Evolutionary conservation across 2,888 invertebrate species (phyloP), one percentile per base, ranked within the genome.

Genomic region (Macrophya annulata): DNA sequence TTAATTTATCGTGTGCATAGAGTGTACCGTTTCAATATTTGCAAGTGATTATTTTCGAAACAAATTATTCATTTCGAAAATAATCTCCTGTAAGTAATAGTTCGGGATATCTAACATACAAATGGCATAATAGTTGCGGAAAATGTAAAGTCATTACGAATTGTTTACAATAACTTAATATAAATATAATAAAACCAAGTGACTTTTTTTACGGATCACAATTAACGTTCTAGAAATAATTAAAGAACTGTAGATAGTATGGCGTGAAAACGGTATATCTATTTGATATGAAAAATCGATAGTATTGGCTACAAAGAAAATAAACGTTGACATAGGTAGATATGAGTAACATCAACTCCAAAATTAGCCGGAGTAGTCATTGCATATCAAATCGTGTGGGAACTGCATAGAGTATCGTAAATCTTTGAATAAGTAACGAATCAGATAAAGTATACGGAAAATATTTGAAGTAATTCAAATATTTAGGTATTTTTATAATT

Each of bases 181-280:
- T 68, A 37, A 74, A 45, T 74, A 74, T n/a, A 45, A 74, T 74
- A 74, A 74, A 21, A 17, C 6, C 4, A 21, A 62, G 12, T 74
- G 21, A 45, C n/a, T 21, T 25, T 45, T 45, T 21, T 45, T 25
- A 25, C 21, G n/a, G 3, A 17, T 45, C 10, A 74, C 45, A 10
- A 9, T 45, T 74, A 74, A 74, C 45, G 45, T 40, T 40, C 37
- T 0, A 9, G n/a, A 40, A 43, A 74, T 74, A 3, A 21, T 74
- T n/a, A 12, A 45, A 74, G 43, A 45, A 74, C 21, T 74, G 45
- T 45, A 45, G 10, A 74, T 45, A 21, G 25, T 45, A 21, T 8
- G 45, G 4, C 6, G 45, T 45, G 10, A 21, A n/a, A 45, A 45
- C 72, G 21, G 40, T 10, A 43, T 74, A 43, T 21, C 12, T 43